These are phyloP conservation scores for Apteryx mantelli DNA, from an alignment of 2,113 vertebrate species.

Conservation along the genomic window DNA sequence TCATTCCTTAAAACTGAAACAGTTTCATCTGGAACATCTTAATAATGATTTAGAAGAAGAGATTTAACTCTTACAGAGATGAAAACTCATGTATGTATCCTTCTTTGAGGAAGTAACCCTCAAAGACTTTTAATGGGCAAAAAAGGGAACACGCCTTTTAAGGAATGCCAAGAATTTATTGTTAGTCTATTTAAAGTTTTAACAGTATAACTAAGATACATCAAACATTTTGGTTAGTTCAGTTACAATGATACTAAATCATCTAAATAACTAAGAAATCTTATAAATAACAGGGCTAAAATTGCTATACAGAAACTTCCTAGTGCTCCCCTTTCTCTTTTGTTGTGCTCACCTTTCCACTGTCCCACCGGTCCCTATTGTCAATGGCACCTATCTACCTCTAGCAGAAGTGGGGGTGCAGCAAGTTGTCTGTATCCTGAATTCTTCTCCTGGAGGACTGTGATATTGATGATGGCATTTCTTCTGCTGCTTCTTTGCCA, in stretches of 20 bases:
- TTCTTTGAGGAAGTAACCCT: neutral
- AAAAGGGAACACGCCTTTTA: neutral
- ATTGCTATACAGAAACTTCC: neutral
- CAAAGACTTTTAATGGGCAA: neutral
- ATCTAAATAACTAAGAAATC: neutral
- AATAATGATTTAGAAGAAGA: neutral
- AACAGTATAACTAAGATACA: neutral
- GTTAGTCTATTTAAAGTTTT: neutral
- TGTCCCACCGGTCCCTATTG: neutral
- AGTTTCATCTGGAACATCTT: neutral
- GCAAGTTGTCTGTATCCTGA: neutral
- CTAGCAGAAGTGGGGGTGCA: neutral
- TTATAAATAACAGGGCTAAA: neutral
- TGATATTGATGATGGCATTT: neutral
- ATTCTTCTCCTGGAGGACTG: neutral
- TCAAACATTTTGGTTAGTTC: neutral
- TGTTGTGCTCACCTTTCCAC: rapidly evolving
- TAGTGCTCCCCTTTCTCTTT: neutral
- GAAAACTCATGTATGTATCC: neutral
- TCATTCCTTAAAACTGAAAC: neutral
- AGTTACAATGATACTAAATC: neutral
- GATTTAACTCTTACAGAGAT: neutral
- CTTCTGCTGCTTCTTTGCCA: neutral
- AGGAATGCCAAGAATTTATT: neutral
- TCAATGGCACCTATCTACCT: neutral